Percentiles rank a stretch among this genome's conserved stretches.
Evolutionary conservation across 2,888 invertebrate species (phyloP).

Genomic region (Volucella inflata): DNA sequence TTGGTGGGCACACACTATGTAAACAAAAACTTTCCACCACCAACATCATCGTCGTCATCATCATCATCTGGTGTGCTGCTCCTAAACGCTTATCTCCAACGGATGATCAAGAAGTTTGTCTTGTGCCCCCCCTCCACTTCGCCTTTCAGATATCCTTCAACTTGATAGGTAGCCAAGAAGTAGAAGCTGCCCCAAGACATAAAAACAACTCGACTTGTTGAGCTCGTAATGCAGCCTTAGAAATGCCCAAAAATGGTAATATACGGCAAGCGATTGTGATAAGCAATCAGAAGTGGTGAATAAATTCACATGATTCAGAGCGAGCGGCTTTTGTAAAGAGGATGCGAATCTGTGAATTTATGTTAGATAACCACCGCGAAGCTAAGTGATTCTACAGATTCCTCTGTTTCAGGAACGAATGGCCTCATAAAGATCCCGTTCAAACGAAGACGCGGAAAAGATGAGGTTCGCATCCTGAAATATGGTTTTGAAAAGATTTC

Average conservation of each 20-base stretch:
- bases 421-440: constrained; percentile 73
- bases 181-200: not conserved
- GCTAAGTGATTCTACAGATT: constrained; percentile 75
- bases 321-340: constrained; percentile 74
- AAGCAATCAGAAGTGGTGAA: constrained; percentile 74
- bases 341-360: constrained; percentile 76
- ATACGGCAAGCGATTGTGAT: constrained; percentile 73
- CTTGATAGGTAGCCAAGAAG: constrained; percentile 12
- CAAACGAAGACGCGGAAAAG: constrained; percentile 64
- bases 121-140: constrained; percentile 47
- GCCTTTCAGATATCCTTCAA: constrained; percentile 46
- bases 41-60: constrained; percentile 42
- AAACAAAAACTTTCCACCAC: constrained; percentile 66
- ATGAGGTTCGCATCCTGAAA: constrained; percentile 67
- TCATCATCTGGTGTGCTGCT: constrained; percentile 65
- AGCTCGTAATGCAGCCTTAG: constrained; percentile 65
- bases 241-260: constrained; percentile 75
- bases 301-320: constrained; percentile 76
- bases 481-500: constrained; percentile 71
- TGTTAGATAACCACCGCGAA: constrained; percentile 71
- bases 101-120: constrained; percentile 69
- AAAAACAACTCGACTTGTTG: constrained; percentile 37
- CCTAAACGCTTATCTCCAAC: constrained; percentile 65
- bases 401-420: constrained; percentile 66
- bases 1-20: constrained; percentile 43